These are phyloP conservation scores for Siphlonurus alternatus DNA, from an alignment of 2,888 invertebrate species.

Conservation along the genomic window DNA sequence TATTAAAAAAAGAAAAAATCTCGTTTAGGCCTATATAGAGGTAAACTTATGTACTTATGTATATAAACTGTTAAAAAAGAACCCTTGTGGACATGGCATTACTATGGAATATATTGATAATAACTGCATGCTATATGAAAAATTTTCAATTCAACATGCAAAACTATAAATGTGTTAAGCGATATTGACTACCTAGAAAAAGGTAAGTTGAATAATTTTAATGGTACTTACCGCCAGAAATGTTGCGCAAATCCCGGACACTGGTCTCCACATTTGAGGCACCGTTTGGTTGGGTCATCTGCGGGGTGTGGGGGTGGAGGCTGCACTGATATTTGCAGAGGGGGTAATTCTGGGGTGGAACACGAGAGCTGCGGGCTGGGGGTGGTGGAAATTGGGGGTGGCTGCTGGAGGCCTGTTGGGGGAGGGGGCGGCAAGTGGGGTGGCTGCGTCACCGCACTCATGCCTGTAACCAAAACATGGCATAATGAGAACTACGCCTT, in stretches of 20 bases:
- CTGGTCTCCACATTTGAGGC: slow-evolving; percentile 12
- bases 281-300: slow-evolving; percentile 8
- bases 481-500: neutral
- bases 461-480: neutral
- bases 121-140: no score
- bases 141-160: no score
- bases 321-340: neutral
- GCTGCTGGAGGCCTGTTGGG: neutral
- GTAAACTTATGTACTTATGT: no score
- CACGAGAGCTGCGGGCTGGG: neutral
- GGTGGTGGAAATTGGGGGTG: neutral
- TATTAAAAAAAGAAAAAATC: no score
- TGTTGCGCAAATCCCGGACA: slow-evolving; percentile 14
- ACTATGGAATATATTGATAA: no score
- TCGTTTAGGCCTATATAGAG: no score
- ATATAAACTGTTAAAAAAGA: no score
- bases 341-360: neutral
- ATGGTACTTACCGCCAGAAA: slow-evolving; percentile 14
- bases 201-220: no score
- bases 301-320: neutral
- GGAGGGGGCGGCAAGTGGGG: neutral
- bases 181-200: no score
- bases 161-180: no score
- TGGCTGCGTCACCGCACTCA: neutral
- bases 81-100: no score